These are phyloP conservation scores for Anoplophora glabripennis DNA, from an alignment of 1,140 invertebrate species.

Conservation along the genomic window DNA sequence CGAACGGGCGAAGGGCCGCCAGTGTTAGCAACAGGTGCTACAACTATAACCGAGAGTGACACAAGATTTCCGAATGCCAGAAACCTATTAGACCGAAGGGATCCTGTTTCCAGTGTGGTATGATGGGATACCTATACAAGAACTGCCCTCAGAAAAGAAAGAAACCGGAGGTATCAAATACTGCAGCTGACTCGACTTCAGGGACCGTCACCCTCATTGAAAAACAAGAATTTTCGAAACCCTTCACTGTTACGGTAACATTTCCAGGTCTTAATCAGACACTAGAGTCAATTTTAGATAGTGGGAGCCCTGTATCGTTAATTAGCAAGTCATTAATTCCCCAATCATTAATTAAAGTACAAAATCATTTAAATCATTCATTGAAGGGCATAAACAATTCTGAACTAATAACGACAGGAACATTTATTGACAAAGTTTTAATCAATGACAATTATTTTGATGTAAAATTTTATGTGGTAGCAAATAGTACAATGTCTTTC, in stretches of 20 bases:
- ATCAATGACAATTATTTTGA: neutral
- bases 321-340: neutral
- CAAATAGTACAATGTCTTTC: too few relatives aligned
- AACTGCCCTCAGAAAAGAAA: too few relatives aligned
- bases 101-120: constrained; percentile 17
- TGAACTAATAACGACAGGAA: neutral
- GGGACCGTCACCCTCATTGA: neutral
- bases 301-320: neutral
- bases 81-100: constrained; percentile 10
- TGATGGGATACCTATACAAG: too few relatives aligned
- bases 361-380: neutral
- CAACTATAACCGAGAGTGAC: constrained; percentile 17
- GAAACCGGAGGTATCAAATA: neutral
- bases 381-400: neutral
- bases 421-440: constrained; percentile 7
- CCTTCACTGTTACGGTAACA: neutral
- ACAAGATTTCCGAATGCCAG: constrained; percentile 10
- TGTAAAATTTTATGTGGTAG: too few relatives aligned
- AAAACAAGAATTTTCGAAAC: neutral
- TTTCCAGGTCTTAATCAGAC: neutral
- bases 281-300: neutral
- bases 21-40: neutral
- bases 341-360: neutral
- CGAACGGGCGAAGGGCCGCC: neutral
- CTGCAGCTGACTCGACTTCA: neutral